A percentile compares a stretch with the other conserved stretches of the same genome.
phyloP scores from a whole-genome alignment of 2,888 invertebrate species.

The Nephrotoma guestfalica region DNA sequence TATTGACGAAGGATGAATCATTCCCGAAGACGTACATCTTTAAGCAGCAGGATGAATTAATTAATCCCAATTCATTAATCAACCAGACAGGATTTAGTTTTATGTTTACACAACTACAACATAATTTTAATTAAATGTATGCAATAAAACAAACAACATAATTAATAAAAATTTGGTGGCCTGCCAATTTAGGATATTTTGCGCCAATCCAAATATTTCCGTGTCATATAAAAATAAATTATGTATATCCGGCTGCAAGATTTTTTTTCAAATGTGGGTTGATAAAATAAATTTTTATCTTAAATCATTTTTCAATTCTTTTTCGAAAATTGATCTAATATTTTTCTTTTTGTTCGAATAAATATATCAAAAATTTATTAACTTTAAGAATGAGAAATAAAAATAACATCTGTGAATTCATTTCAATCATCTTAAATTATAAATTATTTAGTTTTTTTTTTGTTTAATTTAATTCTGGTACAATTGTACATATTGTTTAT shows the following conservation, averaged over 20 bases:
- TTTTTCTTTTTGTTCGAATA: not conserved
- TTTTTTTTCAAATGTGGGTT: not conserved
- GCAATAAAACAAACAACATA: not conserved
- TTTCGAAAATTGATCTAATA: not conserved
- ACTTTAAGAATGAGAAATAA: not conserved
- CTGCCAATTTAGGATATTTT: not conserved
- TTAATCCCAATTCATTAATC: not conserved
- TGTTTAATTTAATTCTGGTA: not conserved
- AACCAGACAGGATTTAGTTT: not conserved
- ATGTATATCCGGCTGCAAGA: not conserved
- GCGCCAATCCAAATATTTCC: not conserved
- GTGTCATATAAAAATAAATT: not conserved
- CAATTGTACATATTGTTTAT: not conserved
- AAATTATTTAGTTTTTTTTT: not conserved
- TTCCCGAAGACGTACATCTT: not conserved
- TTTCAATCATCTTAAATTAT: not conserved
- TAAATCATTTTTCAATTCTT: not conserved
- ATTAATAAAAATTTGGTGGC: not conserved
- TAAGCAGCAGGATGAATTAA: not conserved
- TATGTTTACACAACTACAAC: not conserved
- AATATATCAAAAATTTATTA: not conserved
- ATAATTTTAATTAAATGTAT: not conserved
- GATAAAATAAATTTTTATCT: not conserved
- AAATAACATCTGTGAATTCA: not conserved
- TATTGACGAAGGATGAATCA: not conserved